Conservation (phyloP, 2,888 invertebrate species). For the Sinotaia quadrata region DNA sequence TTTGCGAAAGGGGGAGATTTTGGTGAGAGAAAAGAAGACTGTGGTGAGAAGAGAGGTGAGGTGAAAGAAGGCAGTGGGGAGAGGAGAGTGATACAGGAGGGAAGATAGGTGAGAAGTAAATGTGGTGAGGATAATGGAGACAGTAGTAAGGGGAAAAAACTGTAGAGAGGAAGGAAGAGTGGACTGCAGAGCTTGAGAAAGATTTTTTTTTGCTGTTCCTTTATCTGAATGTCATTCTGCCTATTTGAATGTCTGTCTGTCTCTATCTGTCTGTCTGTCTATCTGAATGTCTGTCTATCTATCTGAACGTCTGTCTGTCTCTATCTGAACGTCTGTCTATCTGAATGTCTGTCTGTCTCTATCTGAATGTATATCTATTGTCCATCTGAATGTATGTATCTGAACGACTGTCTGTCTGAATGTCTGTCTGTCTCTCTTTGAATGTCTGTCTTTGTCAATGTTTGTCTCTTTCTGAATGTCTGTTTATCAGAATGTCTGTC, state of each 20-base stretch:
- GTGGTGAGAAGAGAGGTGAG: too few relatives aligned
- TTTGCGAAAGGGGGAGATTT: neutral
- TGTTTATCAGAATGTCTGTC: neutral
- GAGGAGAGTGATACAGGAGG: neutral
- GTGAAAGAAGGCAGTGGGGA: neutral
- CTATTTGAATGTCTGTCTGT: neutral
- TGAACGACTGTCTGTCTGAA: neutral
- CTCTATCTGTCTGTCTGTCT: neutral
- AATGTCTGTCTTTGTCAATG: neutral
- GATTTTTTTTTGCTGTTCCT: too few relatives aligned
- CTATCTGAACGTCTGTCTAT: neutral
- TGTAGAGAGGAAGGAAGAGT: too few relatives aligned
- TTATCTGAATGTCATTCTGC: neutral
- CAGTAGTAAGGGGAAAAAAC: too few relatives aligned
- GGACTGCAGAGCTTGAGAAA: too few relatives aligned
- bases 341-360: neutral
- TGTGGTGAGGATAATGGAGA: too few relatives aligned
- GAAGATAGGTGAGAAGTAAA: too few relatives aligned
- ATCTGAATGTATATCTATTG: neutral
- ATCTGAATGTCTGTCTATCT: neutral
- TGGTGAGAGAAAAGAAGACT: neutral
- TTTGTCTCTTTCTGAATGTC: neutral
- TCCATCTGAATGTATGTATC: neutral
- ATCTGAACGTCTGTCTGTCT: constrained; percentile 1
- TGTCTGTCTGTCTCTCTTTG: neutral